These are phyloP conservation scores for Myotis brandtii DNA, from an alignment of 2,113 vertebrate species.

Conservation along the genomic window DNA sequence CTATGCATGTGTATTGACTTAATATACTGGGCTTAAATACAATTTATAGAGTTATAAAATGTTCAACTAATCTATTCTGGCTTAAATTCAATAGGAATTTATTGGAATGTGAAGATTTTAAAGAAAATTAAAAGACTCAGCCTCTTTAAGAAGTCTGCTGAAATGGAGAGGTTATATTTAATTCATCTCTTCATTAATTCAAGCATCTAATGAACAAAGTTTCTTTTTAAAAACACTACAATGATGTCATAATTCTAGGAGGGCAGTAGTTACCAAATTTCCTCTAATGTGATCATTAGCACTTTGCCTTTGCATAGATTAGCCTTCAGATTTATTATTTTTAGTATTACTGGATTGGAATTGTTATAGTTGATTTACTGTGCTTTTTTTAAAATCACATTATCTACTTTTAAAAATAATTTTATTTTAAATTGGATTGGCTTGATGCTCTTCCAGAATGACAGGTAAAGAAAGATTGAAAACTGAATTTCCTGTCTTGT, in stretches of 20 bases:
- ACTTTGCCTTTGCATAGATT: conserved; percentile 45
- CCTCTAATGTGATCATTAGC: background rate
- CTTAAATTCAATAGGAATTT: conserved; percentile 55
- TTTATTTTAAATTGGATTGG: conserved; percentile 61
- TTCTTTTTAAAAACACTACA: background rate
- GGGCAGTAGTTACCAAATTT: conserved; percentile 2
- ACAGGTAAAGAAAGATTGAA: background rate
- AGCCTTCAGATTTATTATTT: conserved; percentile 17
- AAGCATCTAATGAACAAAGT: conserved; percentile 41
- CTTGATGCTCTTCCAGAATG: conserved; percentile 39
- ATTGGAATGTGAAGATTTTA: conserved; percentile 62
- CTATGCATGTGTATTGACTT: conserved; percentile 42
- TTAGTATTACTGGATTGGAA: background rate
- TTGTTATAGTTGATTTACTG: background rate
- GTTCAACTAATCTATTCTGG: conserved; percentile 45
- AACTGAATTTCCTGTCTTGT: background rate
- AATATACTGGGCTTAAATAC: conserved; percentile 34
- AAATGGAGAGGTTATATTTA: conserved; percentile 56
- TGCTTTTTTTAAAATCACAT: background rate
- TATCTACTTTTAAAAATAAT: conserved; percentile 29
- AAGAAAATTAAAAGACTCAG: conserved; percentile 45
- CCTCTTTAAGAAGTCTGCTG: conserved; percentile 57
- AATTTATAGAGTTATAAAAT: conserved; percentile 50
- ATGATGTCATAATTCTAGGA: conserved; percentile 13
- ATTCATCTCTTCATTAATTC: conserved; percentile 46